These are phyloP conservation scores for Champsocephalus esox DNA, from an alignment of 2,797 vertebrate genomes.

Conservation along the genomic window DNA sequence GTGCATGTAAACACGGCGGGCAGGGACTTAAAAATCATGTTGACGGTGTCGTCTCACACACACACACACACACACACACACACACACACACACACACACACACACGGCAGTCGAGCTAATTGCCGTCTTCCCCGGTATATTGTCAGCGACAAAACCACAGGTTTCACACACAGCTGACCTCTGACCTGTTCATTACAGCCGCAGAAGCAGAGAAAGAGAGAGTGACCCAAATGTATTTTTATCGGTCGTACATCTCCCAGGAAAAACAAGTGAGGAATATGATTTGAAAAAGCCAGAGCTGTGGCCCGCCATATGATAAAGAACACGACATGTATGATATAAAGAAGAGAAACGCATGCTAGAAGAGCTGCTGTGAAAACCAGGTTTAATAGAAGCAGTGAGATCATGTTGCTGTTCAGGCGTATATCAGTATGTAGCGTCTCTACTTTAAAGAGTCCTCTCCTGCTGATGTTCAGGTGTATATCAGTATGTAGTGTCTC, in stretches of 20 bases:
- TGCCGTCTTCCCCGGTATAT: constrained; percentile 48
- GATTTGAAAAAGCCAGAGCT: background rate
- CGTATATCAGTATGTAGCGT: too few species aligned
- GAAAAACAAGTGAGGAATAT: background rate
- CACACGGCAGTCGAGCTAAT: constrained; percentile 60
- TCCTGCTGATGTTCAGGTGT: too few species aligned
- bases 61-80: background rate
- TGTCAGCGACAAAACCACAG: constrained; percentile 43
- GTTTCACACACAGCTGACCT: constrained; percentile 57
- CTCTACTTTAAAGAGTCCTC: too few species aligned
- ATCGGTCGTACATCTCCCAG: constrained; percentile 7
- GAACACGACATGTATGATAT: background rate
- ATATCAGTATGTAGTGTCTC: too few species aligned
- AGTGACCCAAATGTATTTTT: background rate
- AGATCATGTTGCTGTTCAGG: too few species aligned
- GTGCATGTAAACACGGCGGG: background rate
- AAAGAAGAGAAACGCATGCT: background rate
- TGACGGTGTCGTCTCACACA: background rate
- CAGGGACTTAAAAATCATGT: too few species aligned
- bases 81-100: constrained; percentile 10
- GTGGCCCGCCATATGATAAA: background rate
- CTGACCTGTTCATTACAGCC: constrained; percentile 45
- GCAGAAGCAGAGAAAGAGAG: background rate
- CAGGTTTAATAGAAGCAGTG: too few species aligned
- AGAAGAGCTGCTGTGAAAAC: too few species aligned